Base-by-base conservation (phyloP, 2,113 vertebrate genomes). In the Lagopus muta region DNA sequence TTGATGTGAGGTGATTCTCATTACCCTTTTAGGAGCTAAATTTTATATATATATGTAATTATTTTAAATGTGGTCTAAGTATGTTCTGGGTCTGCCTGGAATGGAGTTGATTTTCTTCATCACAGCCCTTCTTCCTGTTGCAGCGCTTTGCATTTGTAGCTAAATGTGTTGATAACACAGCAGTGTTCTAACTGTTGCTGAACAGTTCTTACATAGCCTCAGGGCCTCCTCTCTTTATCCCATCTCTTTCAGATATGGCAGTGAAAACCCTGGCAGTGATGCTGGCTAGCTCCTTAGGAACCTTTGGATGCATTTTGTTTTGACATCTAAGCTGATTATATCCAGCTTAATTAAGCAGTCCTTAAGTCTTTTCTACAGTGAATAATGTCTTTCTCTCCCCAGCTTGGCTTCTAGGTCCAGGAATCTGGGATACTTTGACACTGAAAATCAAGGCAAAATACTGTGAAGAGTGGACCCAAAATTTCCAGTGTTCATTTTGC, bases 121-220 rank as follows among this genome's bases (percentile, higher is more conserved):
- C 61, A 30, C 40, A 80, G 19, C 12, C 10, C 3, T 32, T 55
- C 30, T 57, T 32, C 10, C 1, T 45, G 21, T 14, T 58, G 30
- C 40, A 64, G 8, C 76, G 27, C 21, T 90, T 69, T 73, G 12
- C 10, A 12, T 65, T 70, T 76, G 40, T 86, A 69, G 3, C 43
- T n/a, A 1, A 3, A 45, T 58, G 10, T 3, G 4, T 73, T 79
- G 57, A 4, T 67, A 42, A 38, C 12, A 20, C 3, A 2, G 3
- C 4, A 24, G 13, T 45, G n/a, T 38, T 65, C 19, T 6, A 5
- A 11, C 58, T 83, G 15, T 21, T 82, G 21, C 40, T 69, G 40
- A 12, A 17, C 34, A 43, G 47, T 76, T 28, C 58, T 64, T 60
- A 27, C 27, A 10, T 8, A 60, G n/a, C 30, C 25, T 70, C 71